Base-by-base conservation (phyloP, 1,140 invertebrate species). In the Helicoverpa zea region DNA sequence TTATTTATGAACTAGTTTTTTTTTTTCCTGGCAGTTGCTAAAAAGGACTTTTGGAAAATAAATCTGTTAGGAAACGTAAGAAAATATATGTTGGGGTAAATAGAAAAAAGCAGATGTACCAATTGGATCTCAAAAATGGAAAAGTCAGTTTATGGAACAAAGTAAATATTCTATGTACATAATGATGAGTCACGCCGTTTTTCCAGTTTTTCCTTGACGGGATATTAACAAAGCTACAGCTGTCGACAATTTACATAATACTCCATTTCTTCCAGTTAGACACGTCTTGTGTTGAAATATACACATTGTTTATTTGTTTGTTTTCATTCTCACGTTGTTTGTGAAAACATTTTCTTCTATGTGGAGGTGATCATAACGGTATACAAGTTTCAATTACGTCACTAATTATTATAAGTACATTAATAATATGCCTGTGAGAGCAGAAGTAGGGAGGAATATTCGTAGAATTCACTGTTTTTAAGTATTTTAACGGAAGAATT, bases 221-320 rank as follows among this genome's bases (percentile, higher is more conserved):
- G 3, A 16, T 58, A 73, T 73, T 73, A 73, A 58, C 70, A 18
- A 43, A 56, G 30, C 35, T 76, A 76, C 35, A 68, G 64, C 64
- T 68, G 63, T 59, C n/a, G 58, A 61, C n/a, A 66, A 77, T 64
- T 77, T 77, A 63, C 59, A 66, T 77, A 66, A 63, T 52, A 47
- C 74, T 61, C 58, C 58, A 76, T 76, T 76, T 61, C 43, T 52
- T 58, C 47, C 35, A 63, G 43, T 74, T 59, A 43, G 11, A 56
- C 43, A 58, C 30, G 56, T 58, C 54, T 58, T 58, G 18, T 35
- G n/a, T 14, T 58, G 7, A 4, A 47, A 64, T 58, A 76, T 76
- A 63, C 63, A 76, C 58, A 47, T 12, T 43, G 30, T 59, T 74
- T 74, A 35, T 56, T 43, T 59, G 54, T 43, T 47, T 63, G 43